Conservation (phyloP, 2,797 vertebrate genomes). For the Lagodon rhomboides region DNA sequence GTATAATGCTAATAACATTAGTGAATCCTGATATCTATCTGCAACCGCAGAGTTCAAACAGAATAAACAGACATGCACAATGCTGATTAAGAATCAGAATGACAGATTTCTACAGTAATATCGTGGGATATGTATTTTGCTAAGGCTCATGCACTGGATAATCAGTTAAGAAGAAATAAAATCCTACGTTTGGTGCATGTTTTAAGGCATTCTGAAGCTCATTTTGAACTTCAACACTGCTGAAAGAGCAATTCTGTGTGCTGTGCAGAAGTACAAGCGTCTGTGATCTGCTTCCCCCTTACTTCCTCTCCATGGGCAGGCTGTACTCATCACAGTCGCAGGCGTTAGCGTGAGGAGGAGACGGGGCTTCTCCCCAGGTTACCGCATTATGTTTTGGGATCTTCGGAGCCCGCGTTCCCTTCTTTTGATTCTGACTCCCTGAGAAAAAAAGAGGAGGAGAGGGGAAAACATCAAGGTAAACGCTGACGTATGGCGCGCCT, state of each 20-base stretch:
- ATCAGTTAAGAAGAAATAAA: neutral
- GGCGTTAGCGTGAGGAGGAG: slow-evolving; percentile 89
- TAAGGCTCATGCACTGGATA: neutral
- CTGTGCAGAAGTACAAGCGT: slow-evolving; percentile 13
- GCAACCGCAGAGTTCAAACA: too few relatives aligned
- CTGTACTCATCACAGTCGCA: slow-evolving; percentile 91
- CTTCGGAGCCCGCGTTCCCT: slow-evolving; percentile 89
- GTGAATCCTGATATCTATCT: too few relatives aligned
- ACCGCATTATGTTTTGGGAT: slow-evolving; percentile 90
- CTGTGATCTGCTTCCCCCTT: slow-evolving; percentile 1
- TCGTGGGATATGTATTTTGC: neutral
- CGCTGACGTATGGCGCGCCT: slow-evolving; percentile 19
- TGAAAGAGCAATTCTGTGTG: neutral
- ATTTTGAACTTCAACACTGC: too few relatives aligned
- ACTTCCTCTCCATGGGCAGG: slow-evolving; percentile 91
- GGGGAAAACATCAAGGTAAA: slow-evolving; percentile 45
- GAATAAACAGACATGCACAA: too few relatives aligned
- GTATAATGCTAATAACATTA: too few relatives aligned
- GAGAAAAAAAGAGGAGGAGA: slow-evolving; percentile 39
- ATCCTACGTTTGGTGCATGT: neutral
- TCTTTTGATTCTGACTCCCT: slow-evolving; percentile 97
- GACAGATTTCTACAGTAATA: too few relatives aligned
- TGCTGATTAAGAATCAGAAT: too few relatives aligned
- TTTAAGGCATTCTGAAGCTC: slow-evolving; percentile 9
- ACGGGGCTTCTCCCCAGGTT: slow-evolving; percentile 91